These are phyloP conservation scores for Nasua narica DNA, from an alignment of 2,797 vertebrate species.

Conservation along the genomic window DNA sequence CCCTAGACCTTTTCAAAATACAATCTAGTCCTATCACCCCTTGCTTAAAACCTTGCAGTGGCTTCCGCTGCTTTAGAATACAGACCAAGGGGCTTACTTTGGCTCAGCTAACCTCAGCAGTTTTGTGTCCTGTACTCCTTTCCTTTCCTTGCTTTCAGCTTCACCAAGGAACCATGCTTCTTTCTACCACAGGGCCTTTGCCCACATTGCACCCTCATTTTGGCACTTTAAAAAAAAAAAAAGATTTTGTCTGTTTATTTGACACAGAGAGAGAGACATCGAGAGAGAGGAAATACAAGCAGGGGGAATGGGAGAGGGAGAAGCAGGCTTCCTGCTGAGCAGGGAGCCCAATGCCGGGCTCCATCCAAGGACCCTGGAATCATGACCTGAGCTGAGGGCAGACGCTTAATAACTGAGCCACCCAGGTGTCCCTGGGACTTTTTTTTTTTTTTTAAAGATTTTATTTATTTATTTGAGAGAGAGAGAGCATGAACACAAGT, in stretches of 20 bases:
- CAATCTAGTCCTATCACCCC: background rate
- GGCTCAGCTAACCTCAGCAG: background rate
- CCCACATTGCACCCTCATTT: background rate
- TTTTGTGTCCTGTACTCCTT: background rate
- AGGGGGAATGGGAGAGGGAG: too few relatives aligned
- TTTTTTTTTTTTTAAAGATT: background rate
- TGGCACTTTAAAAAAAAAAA: too few relatives aligned
- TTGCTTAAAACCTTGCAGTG: constrained; percentile 8
- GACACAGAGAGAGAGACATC: too few relatives aligned
- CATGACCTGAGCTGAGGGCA: background rate
- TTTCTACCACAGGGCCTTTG: background rate
- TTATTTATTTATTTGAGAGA: too few relatives aligned
- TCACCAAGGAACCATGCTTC: background rate
- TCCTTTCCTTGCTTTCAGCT: background rate
- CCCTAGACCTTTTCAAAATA: background rate
- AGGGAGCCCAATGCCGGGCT: background rate
- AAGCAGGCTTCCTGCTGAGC: too few relatives aligned
- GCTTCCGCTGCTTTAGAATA: background rate
- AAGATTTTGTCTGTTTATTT: background rate
- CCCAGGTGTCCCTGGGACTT: background rate
- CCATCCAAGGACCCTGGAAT: background rate
- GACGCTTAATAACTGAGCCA: too few relatives aligned
- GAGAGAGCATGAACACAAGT: too few relatives aligned
- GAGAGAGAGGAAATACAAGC: too few relatives aligned
- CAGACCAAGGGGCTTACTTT: background rate